Percentiles rank a stretch among this genome's conserved stretches.
Conservation (phyloP, 2,113 vertebrate genomes). For the Barbus barbus region DNA sequence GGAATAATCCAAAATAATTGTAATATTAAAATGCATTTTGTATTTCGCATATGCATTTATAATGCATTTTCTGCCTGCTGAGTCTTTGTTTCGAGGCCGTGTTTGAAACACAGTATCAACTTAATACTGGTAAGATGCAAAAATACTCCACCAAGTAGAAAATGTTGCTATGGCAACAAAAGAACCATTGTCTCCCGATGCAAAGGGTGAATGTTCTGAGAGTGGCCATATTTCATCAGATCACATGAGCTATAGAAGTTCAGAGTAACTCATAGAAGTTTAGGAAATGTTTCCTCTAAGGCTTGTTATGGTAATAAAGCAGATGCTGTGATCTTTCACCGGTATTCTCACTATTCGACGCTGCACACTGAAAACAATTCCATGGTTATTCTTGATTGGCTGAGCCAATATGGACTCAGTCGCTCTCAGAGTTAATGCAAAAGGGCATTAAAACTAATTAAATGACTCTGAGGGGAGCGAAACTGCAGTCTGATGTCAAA, state of each 20-base stretch:
- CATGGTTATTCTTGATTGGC: not conserved
- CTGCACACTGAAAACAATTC: not conserved
- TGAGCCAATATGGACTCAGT: not conserved
- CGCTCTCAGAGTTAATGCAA: not conserved
- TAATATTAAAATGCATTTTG: not conserved
- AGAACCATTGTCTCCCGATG: constrained; percentile 44
- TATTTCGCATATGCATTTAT: not conserved
- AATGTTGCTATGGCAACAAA: constrained; percentile 56
- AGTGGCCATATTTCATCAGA: constrained; percentile 37
- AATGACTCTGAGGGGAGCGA: not conserved
- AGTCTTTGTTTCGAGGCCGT: not conserved
- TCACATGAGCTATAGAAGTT: constrained; percentile 15
- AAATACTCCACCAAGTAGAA: constrained; percentile 41
- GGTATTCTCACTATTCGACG: not conserved
- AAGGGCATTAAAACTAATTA: not conserved
- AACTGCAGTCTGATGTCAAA: not conserved
- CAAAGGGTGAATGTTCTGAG: constrained; percentile 38
- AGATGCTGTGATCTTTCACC: not conserved
- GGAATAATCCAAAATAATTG: too few species aligned
- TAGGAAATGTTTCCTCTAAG: constrained; percentile 4
- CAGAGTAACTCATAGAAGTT: constrained; percentile 33
- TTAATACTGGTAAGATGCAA: constrained; percentile 26
- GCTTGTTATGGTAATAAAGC: constrained; percentile 23
- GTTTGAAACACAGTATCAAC: not conserved
- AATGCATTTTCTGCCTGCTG: not conserved